phyloP scores from a whole-genome alignment of 2,888 invertebrate genomes.

The Campoletis raptor region DNA sequence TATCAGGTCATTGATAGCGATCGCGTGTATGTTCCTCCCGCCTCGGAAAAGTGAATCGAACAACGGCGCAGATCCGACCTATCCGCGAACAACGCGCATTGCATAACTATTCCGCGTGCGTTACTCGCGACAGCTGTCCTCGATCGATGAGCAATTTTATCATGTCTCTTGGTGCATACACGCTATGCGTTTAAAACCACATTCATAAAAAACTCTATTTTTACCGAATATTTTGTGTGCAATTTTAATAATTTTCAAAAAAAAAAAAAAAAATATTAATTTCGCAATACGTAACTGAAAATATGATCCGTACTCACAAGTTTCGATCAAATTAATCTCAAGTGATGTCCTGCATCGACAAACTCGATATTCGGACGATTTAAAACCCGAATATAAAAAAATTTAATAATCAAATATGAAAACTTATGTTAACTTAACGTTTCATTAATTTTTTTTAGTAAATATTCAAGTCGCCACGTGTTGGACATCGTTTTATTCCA shows the following conservation, averaged over 20 bases:
- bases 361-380: not conserved
- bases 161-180: conserved; percentile 4
- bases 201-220: not conserved
- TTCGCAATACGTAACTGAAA: not conserved
- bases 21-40: conserved; percentile 48
- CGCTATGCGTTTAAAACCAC: not conserved
- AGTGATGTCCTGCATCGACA: not conserved
- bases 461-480: not conserved
- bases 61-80: conserved; percentile 45
- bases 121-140: conserved; percentile 61
- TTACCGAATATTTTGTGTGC: not conserved
- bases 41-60: conserved; percentile 29
- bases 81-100: conserved; percentile 50
- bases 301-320: not conserved
- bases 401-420: not conserved
- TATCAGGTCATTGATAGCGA: conserved; percentile 62
- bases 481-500: not conserved
- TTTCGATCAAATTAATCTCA: not conserved
- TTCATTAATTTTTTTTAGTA: not conserved
- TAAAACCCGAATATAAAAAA: not conserved
- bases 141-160: conserved; percentile 51
- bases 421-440: not conserved
- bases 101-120: conserved; percentile 63
- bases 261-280: not conserved
- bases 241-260: not conserved